Evolutionary conservation across 2,113 vertebrate genomes (phyloP).

Genomic region (Daubentonia madagascariensis): DNA sequence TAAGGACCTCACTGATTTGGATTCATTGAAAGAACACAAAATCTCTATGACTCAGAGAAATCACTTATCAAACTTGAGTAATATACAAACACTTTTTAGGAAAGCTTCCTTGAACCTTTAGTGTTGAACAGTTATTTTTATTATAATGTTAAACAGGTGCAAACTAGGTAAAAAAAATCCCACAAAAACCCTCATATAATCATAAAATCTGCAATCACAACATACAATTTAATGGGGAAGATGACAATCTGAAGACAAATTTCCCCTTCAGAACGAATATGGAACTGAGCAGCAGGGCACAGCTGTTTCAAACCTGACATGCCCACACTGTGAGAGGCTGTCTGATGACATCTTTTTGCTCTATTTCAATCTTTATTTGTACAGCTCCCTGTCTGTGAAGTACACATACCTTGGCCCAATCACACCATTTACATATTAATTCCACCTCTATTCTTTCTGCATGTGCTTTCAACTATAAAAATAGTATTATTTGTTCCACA

Average conservation of each 20-base stretch:
- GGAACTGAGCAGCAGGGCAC: neutral
- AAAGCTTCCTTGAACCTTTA: neutral
- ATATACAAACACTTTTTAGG: neutral
- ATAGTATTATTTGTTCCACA: neutral
- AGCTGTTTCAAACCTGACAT: neutral
- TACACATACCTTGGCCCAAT: neutral
- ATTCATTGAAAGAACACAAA: neutral
- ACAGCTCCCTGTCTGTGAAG: neutral
- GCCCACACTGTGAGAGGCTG: neutral
- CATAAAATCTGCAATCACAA: neutral
- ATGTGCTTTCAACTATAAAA: neutral
- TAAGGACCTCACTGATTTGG: neutral
- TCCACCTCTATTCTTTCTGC: neutral
- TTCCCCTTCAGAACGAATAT: accelerated
- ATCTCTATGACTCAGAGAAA: neutral
- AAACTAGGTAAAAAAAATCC: neutral
- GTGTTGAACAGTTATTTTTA: neutral
- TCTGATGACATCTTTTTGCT: neutral
- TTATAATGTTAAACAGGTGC: neutral
- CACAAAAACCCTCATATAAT: too few species aligned
- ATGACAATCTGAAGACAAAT: accelerated
- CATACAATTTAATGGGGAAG: neutral
- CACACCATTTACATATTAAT: neutral
- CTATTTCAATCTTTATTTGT: neutral
- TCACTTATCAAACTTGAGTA: neutral